These are phyloP conservation scores for Eptesicus fuscus DNA, from an alignment of 2,113 vertebrate genomes.

Conservation along the genomic window DNA sequence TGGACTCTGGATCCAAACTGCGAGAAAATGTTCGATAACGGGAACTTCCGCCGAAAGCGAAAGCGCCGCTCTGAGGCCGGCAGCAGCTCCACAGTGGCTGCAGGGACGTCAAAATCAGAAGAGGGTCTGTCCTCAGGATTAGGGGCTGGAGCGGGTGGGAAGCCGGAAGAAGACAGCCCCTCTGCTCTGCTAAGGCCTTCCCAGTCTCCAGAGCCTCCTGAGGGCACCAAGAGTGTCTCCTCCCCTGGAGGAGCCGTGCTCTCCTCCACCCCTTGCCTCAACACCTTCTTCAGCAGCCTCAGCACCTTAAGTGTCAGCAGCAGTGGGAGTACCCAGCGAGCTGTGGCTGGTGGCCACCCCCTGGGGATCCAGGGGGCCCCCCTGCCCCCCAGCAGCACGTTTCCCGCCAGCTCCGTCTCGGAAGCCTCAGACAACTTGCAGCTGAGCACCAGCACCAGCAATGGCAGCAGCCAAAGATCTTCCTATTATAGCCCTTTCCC, in stretches of 20 bases:
- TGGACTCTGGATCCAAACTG: slow-evolving; percentile 99
- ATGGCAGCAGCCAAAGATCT: slow-evolving; percentile 38
- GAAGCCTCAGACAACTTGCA: slow-evolving; percentile 50
- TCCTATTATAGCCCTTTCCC: slow-evolving; percentile 93
- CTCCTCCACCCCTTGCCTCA: slow-evolving; percentile 87
- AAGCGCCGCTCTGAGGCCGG: slow-evolving; percentile 91
- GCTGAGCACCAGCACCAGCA: neutral
- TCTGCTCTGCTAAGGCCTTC: slow-evolving; percentile 84
- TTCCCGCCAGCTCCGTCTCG: slow-evolving; percentile 22
- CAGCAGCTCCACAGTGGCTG: slow-evolving; percentile 28
- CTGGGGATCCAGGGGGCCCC: slow-evolving; percentile 86
- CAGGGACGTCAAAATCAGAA: slow-evolving; percentile 81
- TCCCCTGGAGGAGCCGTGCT: slow-evolving; percentile 79
- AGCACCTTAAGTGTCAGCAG: slow-evolving; percentile 82
- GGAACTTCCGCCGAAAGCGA: slow-evolving; percentile 96
- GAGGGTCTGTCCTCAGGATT: slow-evolving; percentile 78
- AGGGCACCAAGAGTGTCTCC: slow-evolving; percentile 85
- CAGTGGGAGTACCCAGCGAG: slow-evolving; percentile 64
- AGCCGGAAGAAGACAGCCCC: slow-evolving; percentile 84
- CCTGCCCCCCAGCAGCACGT: slow-evolving; percentile 76
- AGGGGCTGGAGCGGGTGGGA: slow-evolving; percentile 57
- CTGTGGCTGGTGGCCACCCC: slow-evolving; percentile 77
- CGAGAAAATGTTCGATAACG: slow-evolving; percentile 99
- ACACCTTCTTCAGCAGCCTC: slow-evolving; percentile 94
- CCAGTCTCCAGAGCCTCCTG: slow-evolving; percentile 86